Base-by-base conservation (phyloP, 2,797 vertebrate genomes). In the Helostoma temminkii region DNA sequence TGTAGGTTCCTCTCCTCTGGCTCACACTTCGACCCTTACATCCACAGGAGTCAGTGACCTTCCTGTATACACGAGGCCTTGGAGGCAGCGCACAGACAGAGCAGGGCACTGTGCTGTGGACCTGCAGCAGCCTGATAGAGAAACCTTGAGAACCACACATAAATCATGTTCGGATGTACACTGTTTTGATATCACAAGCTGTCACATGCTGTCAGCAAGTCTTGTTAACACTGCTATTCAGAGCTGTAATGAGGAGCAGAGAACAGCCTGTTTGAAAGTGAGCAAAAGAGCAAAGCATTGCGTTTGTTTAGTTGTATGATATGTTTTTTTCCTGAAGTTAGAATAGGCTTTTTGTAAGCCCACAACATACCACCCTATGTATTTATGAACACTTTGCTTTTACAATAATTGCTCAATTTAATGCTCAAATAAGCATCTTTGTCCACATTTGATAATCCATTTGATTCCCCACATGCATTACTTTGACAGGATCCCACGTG, bases 141-240 rank as follows among this genome's bases (percentile, higher is more conserved):
- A 70, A 85, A 78, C 74, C 83, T 76, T 76, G 75, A 85, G 88
- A 87, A 76, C 80, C 71, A 68, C 85, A 85, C 88, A 92, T 92
- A 92, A 91, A 93, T 93, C 89, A 92, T 89, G 83, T 91, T 90
- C 88, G 90, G 90, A 91, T 91, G 89, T 91, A 79, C 83, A 64
- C 81, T 84, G 85, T 73, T 80, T 87, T 78, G 71, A 89, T 91
- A 88, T 90, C 89, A 87, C 89, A 81, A 75, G 76, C 88, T 91
- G 90, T 90, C 89, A 92, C 80, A 81, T 67, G 77, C 88, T 92
- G 89, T 92, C 89, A 92, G 84, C 80, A 24, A 64, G 84, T 84
- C 86, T 88, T 89, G 84, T 90, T 92, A 92, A 88, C 87, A 67
- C 83, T 9, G 74, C 87, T 90, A 86, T 88, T 92, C 80, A 86